phyloP scores from a whole-genome alignment of 2,888 invertebrate species.

The Eudemis profundana region DNA sequence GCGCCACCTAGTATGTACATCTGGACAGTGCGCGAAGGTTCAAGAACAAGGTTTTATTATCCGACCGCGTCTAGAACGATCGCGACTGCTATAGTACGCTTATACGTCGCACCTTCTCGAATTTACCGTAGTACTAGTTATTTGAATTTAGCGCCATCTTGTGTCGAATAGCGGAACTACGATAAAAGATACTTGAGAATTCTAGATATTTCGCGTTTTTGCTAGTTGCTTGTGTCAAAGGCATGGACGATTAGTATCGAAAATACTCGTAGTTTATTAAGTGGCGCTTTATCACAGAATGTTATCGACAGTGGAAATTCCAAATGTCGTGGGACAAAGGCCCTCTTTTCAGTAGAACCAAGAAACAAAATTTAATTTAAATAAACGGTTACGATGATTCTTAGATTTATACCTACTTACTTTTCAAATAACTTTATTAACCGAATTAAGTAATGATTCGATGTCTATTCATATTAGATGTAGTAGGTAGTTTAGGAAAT shows the following conservation, averaged over 20 bases:
- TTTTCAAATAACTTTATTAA: too few species aligned
- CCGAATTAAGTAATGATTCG: too few species aligned
- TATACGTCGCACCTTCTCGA: conserved; percentile 41
- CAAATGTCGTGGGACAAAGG: too few species aligned
- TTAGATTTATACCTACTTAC: too few species aligned
- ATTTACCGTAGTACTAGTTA: background rate
- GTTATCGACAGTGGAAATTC: too few species aligned
- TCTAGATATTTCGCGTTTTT: conserved; percentile 12
- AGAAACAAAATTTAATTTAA: too few species aligned
- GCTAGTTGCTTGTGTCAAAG: background rate
- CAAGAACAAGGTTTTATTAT: conserved; percentile 51
- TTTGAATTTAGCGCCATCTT: conserved; percentile 57
- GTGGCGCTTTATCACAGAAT: too few species aligned
- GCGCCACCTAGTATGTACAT: conserved; percentile 57
- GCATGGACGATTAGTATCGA: background rate
- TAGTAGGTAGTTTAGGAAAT: too few species aligned
- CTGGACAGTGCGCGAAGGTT: conserved; percentile 51
- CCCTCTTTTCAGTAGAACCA: too few species aligned
- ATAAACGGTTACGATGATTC: too few species aligned
- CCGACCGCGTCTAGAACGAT: conserved; percentile 46
- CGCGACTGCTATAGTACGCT: conserved; percentile 5
- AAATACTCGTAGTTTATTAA: too few species aligned
- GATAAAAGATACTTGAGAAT: conserved; percentile 19
- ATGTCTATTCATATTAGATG: too few species aligned
- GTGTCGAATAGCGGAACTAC: conserved; percentile 54